phyloP scores from a whole-genome alignment of 92 coral and sea anemone genomes.

The Palythoa caribaeorum region DNA sequence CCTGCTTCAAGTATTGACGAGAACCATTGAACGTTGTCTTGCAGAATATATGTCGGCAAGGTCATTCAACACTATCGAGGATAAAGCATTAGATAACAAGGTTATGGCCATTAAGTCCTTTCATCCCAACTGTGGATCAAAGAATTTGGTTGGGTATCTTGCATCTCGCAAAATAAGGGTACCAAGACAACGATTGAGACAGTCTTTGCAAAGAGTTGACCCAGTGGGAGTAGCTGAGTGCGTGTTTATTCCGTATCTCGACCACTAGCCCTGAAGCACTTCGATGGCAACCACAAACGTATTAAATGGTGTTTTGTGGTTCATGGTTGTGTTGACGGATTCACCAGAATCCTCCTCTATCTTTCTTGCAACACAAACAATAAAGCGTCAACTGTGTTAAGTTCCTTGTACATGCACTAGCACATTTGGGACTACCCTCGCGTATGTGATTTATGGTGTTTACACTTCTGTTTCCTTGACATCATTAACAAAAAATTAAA shows the following conservation, averaged over 20 bases:
- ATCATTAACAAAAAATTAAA: no score
- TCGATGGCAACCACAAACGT: neutral
- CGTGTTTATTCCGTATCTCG: neutral
- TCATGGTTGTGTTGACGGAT: no score
- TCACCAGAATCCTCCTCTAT: no score
- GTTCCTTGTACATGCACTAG: no score
- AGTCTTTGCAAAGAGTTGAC: neutral
- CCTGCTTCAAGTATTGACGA: constrained; percentile 23
- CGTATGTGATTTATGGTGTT: no score
- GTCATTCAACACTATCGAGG: neutral
- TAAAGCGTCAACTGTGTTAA: no score
- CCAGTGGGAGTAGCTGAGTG: neutral
- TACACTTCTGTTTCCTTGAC: no score
- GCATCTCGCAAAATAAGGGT: neutral
- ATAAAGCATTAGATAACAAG: neutral
- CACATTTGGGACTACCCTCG: no score
- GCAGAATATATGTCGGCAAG: neutral
- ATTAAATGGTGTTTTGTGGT: no score
- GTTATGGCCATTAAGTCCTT: neutral
- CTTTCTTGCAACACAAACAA: no score
- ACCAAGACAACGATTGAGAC: neutral
- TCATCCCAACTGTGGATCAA: neutral
- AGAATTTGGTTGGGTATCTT: neutral
- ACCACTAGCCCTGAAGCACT: neutral
- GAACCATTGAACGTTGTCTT: neutral